These are phyloP conservation scores for Trididemnum clinides DNA, from an alignment of 23 tunicate species.

Conservation along the genomic window DNA sequence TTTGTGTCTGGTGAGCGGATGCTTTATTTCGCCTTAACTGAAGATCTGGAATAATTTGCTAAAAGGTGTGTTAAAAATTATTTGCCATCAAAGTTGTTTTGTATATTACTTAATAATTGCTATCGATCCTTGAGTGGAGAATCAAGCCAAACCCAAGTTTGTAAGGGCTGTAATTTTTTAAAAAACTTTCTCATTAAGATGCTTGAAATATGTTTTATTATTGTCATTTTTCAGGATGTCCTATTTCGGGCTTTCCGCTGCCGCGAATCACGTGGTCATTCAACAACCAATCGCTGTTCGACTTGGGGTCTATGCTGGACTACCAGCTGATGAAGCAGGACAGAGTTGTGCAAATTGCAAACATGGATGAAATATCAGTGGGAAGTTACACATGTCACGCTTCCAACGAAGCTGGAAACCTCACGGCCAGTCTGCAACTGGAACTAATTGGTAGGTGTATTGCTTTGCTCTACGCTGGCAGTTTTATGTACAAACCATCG, in stretches of 20 bases:
- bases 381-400: conserved; percentile 71
- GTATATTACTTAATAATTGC: too few species aligned
- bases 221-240: conserved; percentile 53
- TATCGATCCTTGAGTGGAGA: too few species aligned
- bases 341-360: conserved; percentile 48
- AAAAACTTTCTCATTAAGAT: not conserved
- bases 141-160: too few species aligned
- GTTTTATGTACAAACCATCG: too few species aligned
- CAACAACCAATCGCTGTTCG: conserved; percentile 31
- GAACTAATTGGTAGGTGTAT: conserved; percentile 50
- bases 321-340: conserved; percentile 44
- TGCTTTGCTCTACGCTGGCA: too few species aligned
- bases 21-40: too few species aligned
- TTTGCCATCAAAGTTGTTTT: too few species aligned
- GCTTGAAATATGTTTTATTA: not conserved
- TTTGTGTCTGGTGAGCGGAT: too few species aligned
- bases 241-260: conserved; percentile 63
- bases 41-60: too few species aligned
- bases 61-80: too few species aligned
- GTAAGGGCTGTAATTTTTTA: not conserved
- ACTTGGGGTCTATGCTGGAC: conserved; percentile 32
- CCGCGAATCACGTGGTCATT: conserved; percentile 48
- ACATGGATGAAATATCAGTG: conserved; percentile 33
- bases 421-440: conserved; percentile 47
- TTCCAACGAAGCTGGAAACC: conserved; percentile 67